Evolutionary conservation across 1,140 invertebrate species (phyloP), one percentile per base, ranked within the genome.

Genomic region (Neodiprion fabricii): DNA sequence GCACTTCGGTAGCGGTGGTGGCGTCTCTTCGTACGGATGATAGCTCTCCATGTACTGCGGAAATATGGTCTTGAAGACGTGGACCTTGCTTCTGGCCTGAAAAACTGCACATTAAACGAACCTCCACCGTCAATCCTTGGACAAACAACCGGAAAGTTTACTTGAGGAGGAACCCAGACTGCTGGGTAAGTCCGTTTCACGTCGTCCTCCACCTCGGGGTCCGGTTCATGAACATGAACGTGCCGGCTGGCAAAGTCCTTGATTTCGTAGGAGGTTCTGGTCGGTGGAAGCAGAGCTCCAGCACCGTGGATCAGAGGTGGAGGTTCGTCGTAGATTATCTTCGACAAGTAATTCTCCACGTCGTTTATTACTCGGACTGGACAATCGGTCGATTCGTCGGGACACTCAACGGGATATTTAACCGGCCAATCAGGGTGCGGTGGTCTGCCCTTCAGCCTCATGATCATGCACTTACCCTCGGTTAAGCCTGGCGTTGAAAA

Each of bases 31-130:
- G 67, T 69, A 69, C 10, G 23, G 14, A 21, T 69, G 67, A 21
- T 7, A 21, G 11, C 11, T 23, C 21, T 69, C 67, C 67, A 69
- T 69, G 67, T 23, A 23, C 21, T 3, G 17, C 0, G 68, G 5
- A 67, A 86, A 86, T 0, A 84, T 65, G 17, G 79, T 80, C 47
- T 80, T 80, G 74, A 80, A 87, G 8, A 81, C 81, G 75, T 86
- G 82, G 17, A 87, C 81, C 73, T 87, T 87, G 49, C 76, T 80
- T 76, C 79, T 78, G 1, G 84, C 85, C 85, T 87, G 11, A 9
- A 9, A 50, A 76, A 85, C 82, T 49, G 78, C 11, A 12, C 53
- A 12, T 61, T 12, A 17, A 61, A 40, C 28, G 53, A 17, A 3
- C 4, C 53, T 61, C 53, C 11, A 61, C 53, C 4, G n/a, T 61